Evolutionary conservation across 2,888 invertebrate genomes (phyloP).

Genomic region (Scaptomyza parva): DNA sequence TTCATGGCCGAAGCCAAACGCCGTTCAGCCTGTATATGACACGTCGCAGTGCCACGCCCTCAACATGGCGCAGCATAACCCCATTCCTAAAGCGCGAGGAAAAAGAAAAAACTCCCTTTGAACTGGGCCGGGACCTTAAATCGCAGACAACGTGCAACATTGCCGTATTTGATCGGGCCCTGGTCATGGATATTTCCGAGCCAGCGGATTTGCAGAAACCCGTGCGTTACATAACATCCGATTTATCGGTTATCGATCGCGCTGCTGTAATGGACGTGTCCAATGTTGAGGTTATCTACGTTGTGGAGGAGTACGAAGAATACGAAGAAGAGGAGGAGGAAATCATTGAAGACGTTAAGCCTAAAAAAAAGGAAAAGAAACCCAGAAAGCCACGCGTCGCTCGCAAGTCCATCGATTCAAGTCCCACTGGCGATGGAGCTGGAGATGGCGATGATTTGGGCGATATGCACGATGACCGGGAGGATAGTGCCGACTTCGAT

Average conservation of each 20-base stretch:
- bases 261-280: conserved; percentile 85
- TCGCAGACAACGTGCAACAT: conserved; percentile 83
- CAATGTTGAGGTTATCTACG: conserved; percentile 85
- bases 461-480: conserved; percentile 70
- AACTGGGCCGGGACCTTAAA: conserved; percentile 83
- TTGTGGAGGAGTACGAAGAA: conserved; percentile 84
- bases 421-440: conserved; percentile 42
- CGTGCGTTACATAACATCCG: conserved; percentile 85
- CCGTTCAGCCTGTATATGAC: conserved; percentile 83
- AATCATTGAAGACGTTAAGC: conserved; percentile 80
- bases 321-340: conserved; percentile 80
- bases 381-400: conserved; percentile 71
- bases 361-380: conserved; percentile 82
- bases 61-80: conserved; percentile 85
- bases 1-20: conserved; percentile 84
- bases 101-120: conserved; percentile 85
- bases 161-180: conserved; percentile 84
- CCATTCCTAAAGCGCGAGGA: conserved; percentile 85
- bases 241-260: conserved; percentile 85
- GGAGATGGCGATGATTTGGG: conserved; percentile 55
- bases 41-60: conserved; percentile 84
- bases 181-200: conserved; percentile 85
- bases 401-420: conserved; percentile 75
- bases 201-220: conserved; percentile 82
- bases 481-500: conserved; percentile 81